These are phyloP conservation scores for Lasioglossum leucozonium DNA, from an alignment of 2,888 invertebrate genomes.

Conservation along the genomic window DNA sequence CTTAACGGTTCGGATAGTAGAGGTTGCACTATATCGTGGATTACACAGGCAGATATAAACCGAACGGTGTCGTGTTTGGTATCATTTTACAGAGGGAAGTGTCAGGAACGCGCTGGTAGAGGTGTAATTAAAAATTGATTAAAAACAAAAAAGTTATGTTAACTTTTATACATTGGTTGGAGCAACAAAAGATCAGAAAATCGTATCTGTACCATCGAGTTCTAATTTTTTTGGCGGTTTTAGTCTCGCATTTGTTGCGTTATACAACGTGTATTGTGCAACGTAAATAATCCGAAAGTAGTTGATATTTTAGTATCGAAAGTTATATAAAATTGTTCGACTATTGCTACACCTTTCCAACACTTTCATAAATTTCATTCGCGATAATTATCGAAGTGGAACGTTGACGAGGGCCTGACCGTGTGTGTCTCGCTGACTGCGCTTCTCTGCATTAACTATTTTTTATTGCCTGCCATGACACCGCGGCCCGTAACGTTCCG, in stretches of 20 bases:
- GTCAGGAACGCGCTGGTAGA: rapidly evolving
- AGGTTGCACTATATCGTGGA: not conserved
- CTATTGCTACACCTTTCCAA: not conserved
- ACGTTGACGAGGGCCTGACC: slow-evolving; percentile 45
- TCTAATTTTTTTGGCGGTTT: too few relatives aligned
- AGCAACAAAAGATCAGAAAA: not conserved
- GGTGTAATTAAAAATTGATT: not conserved
- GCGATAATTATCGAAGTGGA: slow-evolving; percentile 24
- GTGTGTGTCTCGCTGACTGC: not conserved
- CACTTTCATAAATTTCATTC: slow-evolving; percentile 11
- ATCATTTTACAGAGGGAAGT: not conserved
- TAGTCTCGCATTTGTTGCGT: too few relatives aligned
- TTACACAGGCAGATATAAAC: not conserved
- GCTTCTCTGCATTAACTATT: slow-evolving; percentile 6
- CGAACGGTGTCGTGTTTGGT: not conserved
- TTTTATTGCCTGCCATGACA: slow-evolving; percentile 7
- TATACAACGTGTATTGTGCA: not conserved
- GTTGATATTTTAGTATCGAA: not conserved
- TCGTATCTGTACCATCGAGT: not conserved
- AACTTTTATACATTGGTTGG: not conserved
- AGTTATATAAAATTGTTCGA: not conserved
- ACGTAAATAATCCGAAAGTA: not conserved
- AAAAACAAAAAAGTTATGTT: not conserved
- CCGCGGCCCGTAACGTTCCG: not conserved
- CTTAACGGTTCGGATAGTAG: not conserved